Evolutionary conservation across 2,113 vertebrate species (phyloP), one percentile per base, ranked within the genome.

Genomic region (Pao palembangensis): DNA sequence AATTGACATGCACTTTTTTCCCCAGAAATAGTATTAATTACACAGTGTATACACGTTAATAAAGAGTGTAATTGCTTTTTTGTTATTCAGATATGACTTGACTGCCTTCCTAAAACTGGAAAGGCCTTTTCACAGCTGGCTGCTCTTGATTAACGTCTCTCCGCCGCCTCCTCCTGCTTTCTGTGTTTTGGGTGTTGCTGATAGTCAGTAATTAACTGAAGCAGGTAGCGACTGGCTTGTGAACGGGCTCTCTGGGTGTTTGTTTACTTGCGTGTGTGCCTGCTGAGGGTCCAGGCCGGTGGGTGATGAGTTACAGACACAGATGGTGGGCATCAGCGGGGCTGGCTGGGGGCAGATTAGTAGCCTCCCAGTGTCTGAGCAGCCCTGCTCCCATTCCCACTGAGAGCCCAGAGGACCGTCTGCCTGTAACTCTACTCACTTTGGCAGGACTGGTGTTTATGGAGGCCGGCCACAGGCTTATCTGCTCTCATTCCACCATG

Each of bases 251-350:
- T 73, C 66, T 49, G 54, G 58, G 60, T 77, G 77, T 80, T 79
- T 89, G 84, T 87, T 83, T 88, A 75, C 77, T 71, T 43, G 64
- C 79, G 63, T 75, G 61, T 75, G 61, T 54, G 70, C 71, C 71
- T 85, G 83, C 41, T 12, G 78, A 79, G 81, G 76, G 75, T 83
- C 59, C 87, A 73, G 79, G 67, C 66, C 16, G n/a, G 57, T 56
- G 69, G 83, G 70, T 85, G 88, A 88, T 83, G 79, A 87, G 72
- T 81, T 81, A 78, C 84, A 89, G 83, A 85, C 84, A 83, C 89
- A 90, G 89, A 88, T 90, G 89, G 85, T 84, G 82, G 86, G 74
- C 88, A 89, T 90, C 88, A 89, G 65, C 72, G 60, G 63, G 43
- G 64, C 76, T 11, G 73, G 71, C 76, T 68, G 73, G 75, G 78